Evolutionary conservation across 2,797 vertebrate genomes (phyloP).

Genomic region (Leucoraja ocellata): DNA sequence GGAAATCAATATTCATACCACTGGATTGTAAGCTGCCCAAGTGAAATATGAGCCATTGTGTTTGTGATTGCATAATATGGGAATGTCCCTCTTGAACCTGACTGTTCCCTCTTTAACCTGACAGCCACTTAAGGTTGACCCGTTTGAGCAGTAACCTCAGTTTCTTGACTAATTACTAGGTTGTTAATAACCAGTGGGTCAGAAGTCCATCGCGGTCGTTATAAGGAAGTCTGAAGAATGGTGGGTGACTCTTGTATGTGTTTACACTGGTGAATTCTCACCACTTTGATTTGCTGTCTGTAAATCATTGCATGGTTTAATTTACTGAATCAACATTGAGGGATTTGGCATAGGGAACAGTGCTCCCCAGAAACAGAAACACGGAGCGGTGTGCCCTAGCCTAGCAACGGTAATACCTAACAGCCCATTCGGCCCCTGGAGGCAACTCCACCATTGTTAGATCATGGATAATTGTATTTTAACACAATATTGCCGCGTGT

Average conservation of each 20-base stretch:
- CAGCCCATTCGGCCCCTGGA: background rate
- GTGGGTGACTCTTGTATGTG: background rate
- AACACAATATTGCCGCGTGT: background rate
- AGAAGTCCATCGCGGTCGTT: background rate
- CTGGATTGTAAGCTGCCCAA: too few relatives aligned
- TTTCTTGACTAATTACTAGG: background rate
- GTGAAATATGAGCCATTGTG: background rate
- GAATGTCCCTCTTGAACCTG: background rate
- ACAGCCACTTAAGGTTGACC: background rate
- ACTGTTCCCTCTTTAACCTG: background rate
- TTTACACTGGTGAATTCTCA: background rate
- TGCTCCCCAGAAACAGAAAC: background rate
- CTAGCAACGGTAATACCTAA: too few relatives aligned
- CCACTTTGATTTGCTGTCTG: background rate
- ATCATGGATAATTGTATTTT: background rate
- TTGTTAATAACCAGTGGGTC: background rate
- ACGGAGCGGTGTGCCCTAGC: too few relatives aligned
- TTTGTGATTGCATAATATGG: background rate
- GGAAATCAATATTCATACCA: too few relatives aligned
- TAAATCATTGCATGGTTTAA: background rate
- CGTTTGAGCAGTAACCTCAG: background rate
- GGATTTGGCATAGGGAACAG: background rate
- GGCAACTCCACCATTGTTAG: background rate
- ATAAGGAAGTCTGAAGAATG: background rate
- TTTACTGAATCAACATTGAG: background rate